phyloP scores from a whole-genome alignment of 2,888 invertebrate genomes.

The Tetranychus truncatus region DNA sequence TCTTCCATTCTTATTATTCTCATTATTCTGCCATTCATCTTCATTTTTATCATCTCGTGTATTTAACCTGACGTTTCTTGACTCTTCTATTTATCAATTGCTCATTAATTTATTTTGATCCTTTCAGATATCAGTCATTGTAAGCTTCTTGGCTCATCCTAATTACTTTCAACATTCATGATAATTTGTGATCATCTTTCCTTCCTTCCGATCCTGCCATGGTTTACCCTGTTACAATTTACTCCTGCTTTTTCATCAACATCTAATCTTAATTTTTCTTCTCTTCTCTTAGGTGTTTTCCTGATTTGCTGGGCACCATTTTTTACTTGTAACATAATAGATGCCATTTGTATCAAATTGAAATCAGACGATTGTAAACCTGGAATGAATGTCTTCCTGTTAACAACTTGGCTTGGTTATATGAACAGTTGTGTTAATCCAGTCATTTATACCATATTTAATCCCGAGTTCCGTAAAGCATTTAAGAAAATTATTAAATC shows the following conservation, averaged over 20 bases:
- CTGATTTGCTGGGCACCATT: constrained; percentile 97
- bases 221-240: neutral
- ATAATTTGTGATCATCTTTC: too few relatives aligned
- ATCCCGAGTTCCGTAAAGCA: constrained; percentile 93
- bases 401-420: constrained; percentile 95
- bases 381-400: constrained; percentile 49
- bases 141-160: neutral
- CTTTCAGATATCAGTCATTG: neutral
- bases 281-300: constrained; percentile 60
- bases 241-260: neutral
- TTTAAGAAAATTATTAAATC: constrained; percentile 57
- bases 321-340: constrained; percentile 92
- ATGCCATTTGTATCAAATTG: constrained; percentile 75
- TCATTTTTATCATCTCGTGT: neutral
- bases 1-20: neutral
- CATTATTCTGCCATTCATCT: neutral
- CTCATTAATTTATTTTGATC: neutral
- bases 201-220: too few relatives aligned
- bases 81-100: neutral
- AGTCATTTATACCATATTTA: constrained; percentile 83
- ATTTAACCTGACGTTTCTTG: neutral
- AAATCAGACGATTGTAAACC: constrained; percentile 34
- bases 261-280: neutral
- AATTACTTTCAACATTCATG: neutral
- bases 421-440: constrained; percentile 60